Base-by-base conservation (phyloP, 30 jellyfish, hydroid and myxozoan species). In the Clytia hemisphaerica region DNA sequence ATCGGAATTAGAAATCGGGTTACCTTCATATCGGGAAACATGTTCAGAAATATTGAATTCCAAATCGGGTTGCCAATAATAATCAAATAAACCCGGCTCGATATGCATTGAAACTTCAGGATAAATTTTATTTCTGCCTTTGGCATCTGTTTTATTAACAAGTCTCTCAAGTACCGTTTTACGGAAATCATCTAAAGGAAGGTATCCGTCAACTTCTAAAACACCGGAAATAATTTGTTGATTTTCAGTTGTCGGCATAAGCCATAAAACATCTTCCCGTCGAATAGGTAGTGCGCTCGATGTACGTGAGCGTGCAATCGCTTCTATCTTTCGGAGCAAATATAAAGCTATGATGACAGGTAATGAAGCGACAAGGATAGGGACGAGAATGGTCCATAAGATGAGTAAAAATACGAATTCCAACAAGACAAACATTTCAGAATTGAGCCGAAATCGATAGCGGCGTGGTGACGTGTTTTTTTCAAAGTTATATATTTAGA, bases 201-300 rank as follows among this genome's bases (percentile, higher is more conserved):
- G n/a, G n/a, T n/a, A n/a, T n/a, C 95, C 92, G n/a, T 58, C 40
- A 0, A 58, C 48, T 18, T 67, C 38, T 38, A 76, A 48, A 27
- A 83, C 24, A 0, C 92, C 95, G 75, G 75, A 75, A 58, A 83
- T 83, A 27, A 83, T 64, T 30, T 59, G 67, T 16, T 86, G 86
- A 45, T 83, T 83, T 38, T 62, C 36, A 4, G 92, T 82, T 18
- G 67, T 72, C 38, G 75, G 92, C 47, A 75, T 48, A 38, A 83
- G 33, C 95, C 95, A 83, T 61, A 83, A 45, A 6, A 80, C 59
- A 31, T 83, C 95, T 42, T 67, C 69, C 36, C 81, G 58, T 48
- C 42, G 69, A 36, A 76, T 51, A 1, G 92, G 61, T 24, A 62
- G 31, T 0, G 95, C 95, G 15, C 54, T 58, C 76, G 75, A 71